Conservation (phyloP, 2,797 vertebrate species). For the Danio albolineatus region DNA sequence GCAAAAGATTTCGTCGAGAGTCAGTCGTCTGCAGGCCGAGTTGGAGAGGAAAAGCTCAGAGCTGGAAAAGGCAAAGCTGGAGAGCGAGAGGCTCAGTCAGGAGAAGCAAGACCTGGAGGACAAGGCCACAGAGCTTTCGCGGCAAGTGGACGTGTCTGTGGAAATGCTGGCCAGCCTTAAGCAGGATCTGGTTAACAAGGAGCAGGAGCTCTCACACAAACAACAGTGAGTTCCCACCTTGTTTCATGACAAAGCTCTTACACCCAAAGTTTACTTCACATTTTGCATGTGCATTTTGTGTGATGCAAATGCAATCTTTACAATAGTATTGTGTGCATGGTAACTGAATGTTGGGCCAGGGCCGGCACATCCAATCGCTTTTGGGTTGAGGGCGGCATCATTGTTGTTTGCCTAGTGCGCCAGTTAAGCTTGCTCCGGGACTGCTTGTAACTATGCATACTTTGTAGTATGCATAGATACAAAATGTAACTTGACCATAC, state of each 20-base stretch:
- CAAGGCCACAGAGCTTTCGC: slow-evolving; percentile 91
- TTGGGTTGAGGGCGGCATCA: too few species aligned
- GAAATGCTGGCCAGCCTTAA: slow-evolving; percentile 97
- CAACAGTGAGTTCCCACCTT: slow-evolving; percentile 88
- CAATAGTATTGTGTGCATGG: too few species aligned
- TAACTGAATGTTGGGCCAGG: too few species aligned
- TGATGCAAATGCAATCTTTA: too few species aligned
- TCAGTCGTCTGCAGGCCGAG: slow-evolving; percentile 94
- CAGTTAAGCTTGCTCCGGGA: too few species aligned
- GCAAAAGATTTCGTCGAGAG: slow-evolving; percentile 95
- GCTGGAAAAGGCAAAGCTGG: slow-evolving; percentile 94
- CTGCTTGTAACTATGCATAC: too few species aligned
- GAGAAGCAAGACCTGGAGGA: slow-evolving; percentile 98
- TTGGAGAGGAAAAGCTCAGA: slow-evolving; percentile 95
- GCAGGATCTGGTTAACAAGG: slow-evolving; percentile 97
- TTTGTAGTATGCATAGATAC: too few species aligned
- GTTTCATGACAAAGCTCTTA: neutral
- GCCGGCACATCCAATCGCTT: too few species aligned
- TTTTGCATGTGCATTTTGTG: too few species aligned
- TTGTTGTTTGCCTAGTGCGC: too few species aligned
- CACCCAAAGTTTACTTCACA: too few species aligned
- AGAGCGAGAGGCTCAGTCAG: slow-evolving; percentile 89
- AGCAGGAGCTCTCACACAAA: slow-evolving; percentile 93
- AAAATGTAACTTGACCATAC: too few species aligned
- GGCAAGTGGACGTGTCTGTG: slow-evolving; percentile 97